A percentile compares a stretch with the other conserved stretches of the same genome.
Evolutionary conservation across 92 coral and sea anemone species (phyloP).

Genomic region (Virgularia gustaviana): DNA sequence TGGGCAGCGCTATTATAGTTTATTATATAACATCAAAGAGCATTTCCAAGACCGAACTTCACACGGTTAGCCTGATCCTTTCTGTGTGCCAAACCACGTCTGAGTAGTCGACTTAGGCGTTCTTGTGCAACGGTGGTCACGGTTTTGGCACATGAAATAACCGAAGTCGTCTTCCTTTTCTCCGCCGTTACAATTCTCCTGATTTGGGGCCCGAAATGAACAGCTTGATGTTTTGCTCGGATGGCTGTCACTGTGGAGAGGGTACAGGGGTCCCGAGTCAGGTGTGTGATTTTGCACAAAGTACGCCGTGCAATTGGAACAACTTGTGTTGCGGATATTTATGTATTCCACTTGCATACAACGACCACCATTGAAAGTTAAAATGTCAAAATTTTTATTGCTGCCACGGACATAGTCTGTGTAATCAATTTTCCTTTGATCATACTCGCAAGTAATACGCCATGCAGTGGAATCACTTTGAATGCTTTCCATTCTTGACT

Average conservation of each 20-base stretch:
- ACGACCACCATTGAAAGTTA: not conserved
- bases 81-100: conserved; percentile 2
- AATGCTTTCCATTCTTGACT: not conserved
- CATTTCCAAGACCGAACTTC: too few relatives aligned
- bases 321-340: not conserved
- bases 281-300: not conserved
- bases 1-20: too few relatives aligned
- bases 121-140: not conserved
- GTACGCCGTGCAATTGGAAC: not conserved
- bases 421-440: not conserved
- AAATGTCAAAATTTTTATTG: not conserved
- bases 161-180: conserved; percentile 2
- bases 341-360: not conserved
- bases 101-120: not conserved
- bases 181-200: not conserved
- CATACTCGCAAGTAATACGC: conserved; percentile 1
- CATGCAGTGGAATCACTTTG: conserved; percentile 1
- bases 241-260: not conserved
- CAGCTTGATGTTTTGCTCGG: not conserved
- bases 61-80: too few relatives aligned
- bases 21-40: too few relatives aligned
- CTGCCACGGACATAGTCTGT: not conserved
- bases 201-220: not conserved
- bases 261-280: too few relatives aligned
- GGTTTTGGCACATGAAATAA: not conserved